Evolutionary conservation across 2,797 vertebrate species (phyloP).

Genomic region (Clarias laeviceps): DNA sequence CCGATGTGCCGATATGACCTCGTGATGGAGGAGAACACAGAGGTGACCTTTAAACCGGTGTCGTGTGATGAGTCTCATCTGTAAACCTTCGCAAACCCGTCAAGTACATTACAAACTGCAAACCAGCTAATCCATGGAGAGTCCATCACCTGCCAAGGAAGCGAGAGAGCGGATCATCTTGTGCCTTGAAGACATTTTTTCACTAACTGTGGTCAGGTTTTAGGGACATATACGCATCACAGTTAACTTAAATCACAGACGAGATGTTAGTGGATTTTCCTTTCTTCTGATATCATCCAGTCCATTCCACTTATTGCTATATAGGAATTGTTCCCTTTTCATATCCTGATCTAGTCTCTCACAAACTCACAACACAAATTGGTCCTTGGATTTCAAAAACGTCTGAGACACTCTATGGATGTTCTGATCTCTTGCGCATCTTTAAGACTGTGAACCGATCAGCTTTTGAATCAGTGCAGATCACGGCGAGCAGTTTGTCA

Average conservation of each 20-base stretch:
- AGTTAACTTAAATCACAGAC: neutral
- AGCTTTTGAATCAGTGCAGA: neutral
- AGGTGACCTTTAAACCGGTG: slow-evolving; percentile 74
- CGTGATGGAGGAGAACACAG: slow-evolving; percentile 79
- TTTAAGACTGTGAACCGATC: neutral
- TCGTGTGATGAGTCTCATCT: slow-evolving; percentile 61
- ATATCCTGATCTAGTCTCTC: neutral
- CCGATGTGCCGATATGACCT: slow-evolving; percentile 77
- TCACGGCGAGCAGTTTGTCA: neutral
- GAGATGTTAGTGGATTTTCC: neutral
- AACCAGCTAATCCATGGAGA: neutral
- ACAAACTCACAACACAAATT: neutral
- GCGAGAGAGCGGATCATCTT: neutral
- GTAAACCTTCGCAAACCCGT: neutral
- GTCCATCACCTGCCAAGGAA: neutral
- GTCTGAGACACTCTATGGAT: neutral
- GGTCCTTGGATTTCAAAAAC: too few relatives aligned
- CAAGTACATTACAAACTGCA: neutral
- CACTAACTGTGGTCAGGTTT: neutral
- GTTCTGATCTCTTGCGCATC: neutral
- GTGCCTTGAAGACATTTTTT: slow-evolving; percentile 17
- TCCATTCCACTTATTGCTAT: neutral
- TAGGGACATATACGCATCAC: neutral
- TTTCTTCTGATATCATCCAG: neutral
- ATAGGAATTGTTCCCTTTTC: neutral